Evolutionary conservation across 1,140 invertebrate species (phyloP).

Genomic region (Camponotus floridanus): DNA sequence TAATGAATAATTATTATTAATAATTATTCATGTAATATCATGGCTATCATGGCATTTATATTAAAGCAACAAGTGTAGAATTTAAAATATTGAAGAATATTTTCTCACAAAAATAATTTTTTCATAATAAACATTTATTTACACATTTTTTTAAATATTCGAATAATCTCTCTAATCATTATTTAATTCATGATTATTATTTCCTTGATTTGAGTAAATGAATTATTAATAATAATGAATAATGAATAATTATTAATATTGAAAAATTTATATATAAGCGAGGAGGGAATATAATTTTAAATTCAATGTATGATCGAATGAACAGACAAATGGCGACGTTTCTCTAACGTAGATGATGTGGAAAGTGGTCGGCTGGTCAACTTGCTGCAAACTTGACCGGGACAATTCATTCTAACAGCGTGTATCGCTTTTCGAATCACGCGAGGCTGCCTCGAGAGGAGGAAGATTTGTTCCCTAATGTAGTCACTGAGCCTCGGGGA

Average conservation of each 20-base stretch:
- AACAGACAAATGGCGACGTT: constrained; percentile 21
- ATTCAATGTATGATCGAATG: constrained; percentile 18
- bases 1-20: too few species aligned
- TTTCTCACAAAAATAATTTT: too few species aligned
- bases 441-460: constrained; percentile 67
- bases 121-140: background rate
- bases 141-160: background rate
- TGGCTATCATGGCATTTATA: background rate
- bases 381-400: background rate
- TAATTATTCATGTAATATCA: too few species aligned
- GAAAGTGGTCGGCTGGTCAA: constrained; percentile 60
- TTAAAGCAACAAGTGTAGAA: background rate
- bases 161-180: background rate
- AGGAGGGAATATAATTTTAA: background rate
- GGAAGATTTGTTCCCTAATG: constrained; percentile 86
- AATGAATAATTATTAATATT: background rate
- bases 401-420: constrained; percentile 35
- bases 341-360: constrained; percentile 17
- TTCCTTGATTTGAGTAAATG: background rate
- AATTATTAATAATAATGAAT: too few species aligned
- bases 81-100: background rate
- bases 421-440: constrained; percentile 46
- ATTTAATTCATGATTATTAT: background rate
- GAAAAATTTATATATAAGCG: background rate
- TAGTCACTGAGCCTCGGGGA: constrained; percentile 83